phyloP scores from a whole-genome alignment of 2,797 vertebrate genomes.

The Periparus ater region DNA sequence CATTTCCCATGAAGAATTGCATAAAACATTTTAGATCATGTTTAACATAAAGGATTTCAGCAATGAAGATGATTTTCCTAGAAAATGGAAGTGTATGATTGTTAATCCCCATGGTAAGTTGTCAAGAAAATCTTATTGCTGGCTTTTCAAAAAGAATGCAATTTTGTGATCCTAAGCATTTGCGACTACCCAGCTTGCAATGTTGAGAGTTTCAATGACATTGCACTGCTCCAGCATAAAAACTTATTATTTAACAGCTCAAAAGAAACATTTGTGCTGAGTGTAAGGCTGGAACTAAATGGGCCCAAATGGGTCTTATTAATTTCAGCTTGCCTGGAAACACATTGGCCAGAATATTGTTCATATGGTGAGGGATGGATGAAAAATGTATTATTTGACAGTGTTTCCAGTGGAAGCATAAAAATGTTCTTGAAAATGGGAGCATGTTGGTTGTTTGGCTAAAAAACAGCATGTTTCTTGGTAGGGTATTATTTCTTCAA shows the following conservation, averaged over 20 bases:
- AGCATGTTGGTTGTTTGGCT: background rate
- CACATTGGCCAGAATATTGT: background rate
- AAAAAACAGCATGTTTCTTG: background rate
- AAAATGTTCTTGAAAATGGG: background rate
- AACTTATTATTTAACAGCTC: background rate
- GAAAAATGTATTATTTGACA: background rate
- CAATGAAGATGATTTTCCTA: background rate
- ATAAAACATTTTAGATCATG: background rate
- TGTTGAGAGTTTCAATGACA: background rate
- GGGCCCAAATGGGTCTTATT: rapidly evolving
- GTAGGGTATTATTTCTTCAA: background rate
- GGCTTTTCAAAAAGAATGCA: background rate
- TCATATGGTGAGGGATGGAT: background rate
- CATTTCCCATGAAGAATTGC: background rate
- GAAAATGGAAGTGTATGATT: background rate
- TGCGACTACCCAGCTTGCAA: background rate
- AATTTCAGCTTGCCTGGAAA: background rate
- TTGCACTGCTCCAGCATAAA: background rate
- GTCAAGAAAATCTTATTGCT: background rate
- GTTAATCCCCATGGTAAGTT: background rate
- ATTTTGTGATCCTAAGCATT: background rate
- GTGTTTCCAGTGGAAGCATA: background rate
- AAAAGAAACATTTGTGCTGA: background rate
- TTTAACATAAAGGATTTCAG: background rate
- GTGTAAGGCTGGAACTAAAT: background rate